Evolutionary conservation across 2,797 vertebrate species (phyloP).

Genomic region (Sarcoramphus papa): DNA sequence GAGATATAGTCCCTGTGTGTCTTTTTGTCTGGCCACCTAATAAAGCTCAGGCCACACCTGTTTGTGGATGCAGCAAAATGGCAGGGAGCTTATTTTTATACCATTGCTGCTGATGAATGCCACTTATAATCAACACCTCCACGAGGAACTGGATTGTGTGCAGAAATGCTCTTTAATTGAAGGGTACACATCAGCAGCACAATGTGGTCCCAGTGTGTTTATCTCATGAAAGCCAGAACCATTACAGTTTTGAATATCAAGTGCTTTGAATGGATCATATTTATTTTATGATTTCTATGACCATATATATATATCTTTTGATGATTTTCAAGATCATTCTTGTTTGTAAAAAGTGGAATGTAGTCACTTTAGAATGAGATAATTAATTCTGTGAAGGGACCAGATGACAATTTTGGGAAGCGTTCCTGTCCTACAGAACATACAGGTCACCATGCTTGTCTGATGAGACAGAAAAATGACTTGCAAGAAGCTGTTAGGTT

Average conservation of each 20-base stretch:
- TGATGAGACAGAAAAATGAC: constrained; percentile 33
- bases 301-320: neutral
- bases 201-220: neutral
- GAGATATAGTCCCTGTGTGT: constrained; percentile 5
- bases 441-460: neutral
- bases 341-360: neutral
- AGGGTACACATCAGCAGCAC: neutral
- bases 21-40: constrained; percentile 34
- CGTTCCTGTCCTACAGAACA: neutral
- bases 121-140: constrained; percentile 56
- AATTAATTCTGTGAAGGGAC: neutral
- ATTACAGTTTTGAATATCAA: neutral
- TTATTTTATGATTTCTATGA: neutral
- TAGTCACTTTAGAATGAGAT: neutral
- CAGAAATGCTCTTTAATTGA: constrained; percentile 54
- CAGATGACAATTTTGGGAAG: constrained; percentile 3
- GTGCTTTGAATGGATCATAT: neutral
- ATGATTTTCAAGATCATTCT: neutral
- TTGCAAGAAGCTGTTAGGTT: constrained; percentile 63
- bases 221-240: constrained; percentile 16
- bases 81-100: constrained; percentile 48
- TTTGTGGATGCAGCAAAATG: constrained; percentile 42
- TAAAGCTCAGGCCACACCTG: constrained; percentile 41
- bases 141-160: constrained; percentile 12
- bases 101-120: constrained; percentile 34